Base-by-base conservation (phyloP, 2,113 vertebrate species). In the Poeciliopsis turrubarensis region DNA sequence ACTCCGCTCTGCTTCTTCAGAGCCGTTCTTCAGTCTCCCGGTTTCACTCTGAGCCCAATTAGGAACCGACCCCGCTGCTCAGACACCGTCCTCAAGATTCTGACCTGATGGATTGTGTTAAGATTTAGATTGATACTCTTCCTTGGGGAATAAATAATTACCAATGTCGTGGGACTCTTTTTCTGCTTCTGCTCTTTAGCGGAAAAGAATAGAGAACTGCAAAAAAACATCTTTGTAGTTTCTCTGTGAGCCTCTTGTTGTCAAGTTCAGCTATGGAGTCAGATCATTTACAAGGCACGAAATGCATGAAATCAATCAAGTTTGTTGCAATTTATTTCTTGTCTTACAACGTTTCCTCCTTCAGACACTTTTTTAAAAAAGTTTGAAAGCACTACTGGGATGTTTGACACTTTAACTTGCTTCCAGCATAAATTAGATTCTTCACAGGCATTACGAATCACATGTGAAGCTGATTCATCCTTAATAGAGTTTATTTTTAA, bases 81-180 rank as follows among this genome's bases (percentile, higher is more conserved):
- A 64, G 66, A 51, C 60, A 66, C 39, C 65, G 41, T 26, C n/a
- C 60, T 37, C 29, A 26, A 41, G 72, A 75, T 65, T 71, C 37
- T 75, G 72, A 81, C 87, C 64, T 79, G 70, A 70, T 81, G 78
- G 73, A 79, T 72, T 73, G 79, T 32, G 75, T 68, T 60, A 78
- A 78, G 71, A 86, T 87, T 84, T 75, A 73, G 77, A 90, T 81
- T 83, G 84, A 91, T 82, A 67, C 73, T 78, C 65, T 51, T 44
- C 78, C 75, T 62, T 19, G 25, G 72, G 69, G 66, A 65, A 54
- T 87, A 76, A 75, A 85, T 79, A 61, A 85, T 73, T 70, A 82
- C 63, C 72, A 88, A 79, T 78, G 64, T 71, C 80, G 75, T 1
- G 0, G 37, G 30, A 44, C 39, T 11, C 44, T 80, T 66, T 77